Percentiles rank a stretch among this genome's conserved stretches.
Conservation (phyloP, 1,140 invertebrate genomes). For the Drosophila pachea region DNA sequence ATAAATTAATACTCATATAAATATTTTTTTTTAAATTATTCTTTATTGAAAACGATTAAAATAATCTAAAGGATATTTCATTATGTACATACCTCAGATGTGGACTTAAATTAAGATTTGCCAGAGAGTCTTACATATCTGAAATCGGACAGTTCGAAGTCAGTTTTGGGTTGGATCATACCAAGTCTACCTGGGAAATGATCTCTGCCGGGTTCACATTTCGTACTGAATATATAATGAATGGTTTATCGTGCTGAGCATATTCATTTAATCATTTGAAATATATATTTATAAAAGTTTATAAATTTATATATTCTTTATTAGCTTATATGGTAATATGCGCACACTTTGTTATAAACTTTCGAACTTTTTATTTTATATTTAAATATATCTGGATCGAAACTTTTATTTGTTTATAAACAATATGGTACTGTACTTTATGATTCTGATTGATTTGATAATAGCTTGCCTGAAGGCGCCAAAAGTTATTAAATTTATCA, state of each 20-base stretch:
- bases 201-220: conserved; percentile 8
- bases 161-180: neutral
- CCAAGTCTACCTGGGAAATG: neutral
- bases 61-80: neutral
- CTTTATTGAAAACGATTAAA: neutral
- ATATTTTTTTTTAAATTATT: neutral
- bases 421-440: conserved; percentile 8
- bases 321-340: conserved; percentile 37
- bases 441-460: neutral
- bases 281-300: conserved; percentile 24
- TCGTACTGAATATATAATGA: conserved; percentile 11
- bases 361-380: conserved; percentile 27
- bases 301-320: conserved; percentile 29
- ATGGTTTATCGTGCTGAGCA: conserved; percentile 27
- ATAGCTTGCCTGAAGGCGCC: too few species aligned
- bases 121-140: neutral
- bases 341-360: conserved; percentile 40
- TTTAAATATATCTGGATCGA: conserved; percentile 20
- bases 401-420: conserved; percentile 35
- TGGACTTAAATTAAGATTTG: neutral
- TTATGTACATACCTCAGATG: conserved; percentile 9
- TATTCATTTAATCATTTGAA: conserved; percentile 43
- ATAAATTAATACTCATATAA: too few species aligned
- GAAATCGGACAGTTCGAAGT: neutral
- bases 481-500: neutral